phyloP scores from a whole-genome alignment of 2,113 vertebrate species.

The Cygnus atratus region DNA sequence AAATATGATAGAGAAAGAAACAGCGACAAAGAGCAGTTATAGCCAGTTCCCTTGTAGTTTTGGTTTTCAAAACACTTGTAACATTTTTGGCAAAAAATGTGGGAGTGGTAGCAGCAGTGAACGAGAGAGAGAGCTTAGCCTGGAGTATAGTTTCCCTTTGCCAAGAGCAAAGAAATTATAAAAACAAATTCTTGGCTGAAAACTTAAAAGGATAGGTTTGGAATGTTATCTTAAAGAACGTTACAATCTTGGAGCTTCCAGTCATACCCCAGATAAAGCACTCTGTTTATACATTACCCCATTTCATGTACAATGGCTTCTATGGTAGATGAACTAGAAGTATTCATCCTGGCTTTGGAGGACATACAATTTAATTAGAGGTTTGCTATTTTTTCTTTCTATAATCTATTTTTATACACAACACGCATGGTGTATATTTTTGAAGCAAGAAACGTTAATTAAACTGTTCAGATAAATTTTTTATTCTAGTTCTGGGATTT shows the following conservation, averaged over 20 bases:
- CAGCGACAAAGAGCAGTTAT: background rate
- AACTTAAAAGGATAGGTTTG: conserved; percentile 80
- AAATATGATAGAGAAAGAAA: background rate
- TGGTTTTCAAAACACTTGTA: conserved; percentile 26
- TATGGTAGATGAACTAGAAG: background rate
- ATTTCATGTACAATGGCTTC: conserved; percentile 57
- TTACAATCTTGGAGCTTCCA: conserved; percentile 75
- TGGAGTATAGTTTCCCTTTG: conserved; percentile 55
- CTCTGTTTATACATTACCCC: conserved; percentile 74
- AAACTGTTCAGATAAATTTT: background rate
- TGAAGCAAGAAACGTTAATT: background rate
- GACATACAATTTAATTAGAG: background rate
- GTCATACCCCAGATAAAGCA: conserved; percentile 75
- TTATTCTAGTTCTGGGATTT: background rate
- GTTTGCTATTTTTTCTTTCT: conserved; percentile 20
- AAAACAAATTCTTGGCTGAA: conserved; percentile 83
- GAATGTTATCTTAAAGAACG: conserved; percentile 82
- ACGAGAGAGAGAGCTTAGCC: conserved; percentile 11
- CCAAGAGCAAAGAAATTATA: conserved; percentile 76
- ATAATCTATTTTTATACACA: background rate
- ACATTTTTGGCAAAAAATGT: conserved; percentile 20
- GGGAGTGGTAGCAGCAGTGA: conserved; percentile 12
- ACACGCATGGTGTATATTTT: background rate
- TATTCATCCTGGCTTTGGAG: conserved; percentile 16
- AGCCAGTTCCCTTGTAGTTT: background rate